Evolutionary conservation across 1,140 invertebrate species (phyloP), one percentile per base, ranked within the genome.

Genomic region (Acromyrmex echinatior): DNA sequence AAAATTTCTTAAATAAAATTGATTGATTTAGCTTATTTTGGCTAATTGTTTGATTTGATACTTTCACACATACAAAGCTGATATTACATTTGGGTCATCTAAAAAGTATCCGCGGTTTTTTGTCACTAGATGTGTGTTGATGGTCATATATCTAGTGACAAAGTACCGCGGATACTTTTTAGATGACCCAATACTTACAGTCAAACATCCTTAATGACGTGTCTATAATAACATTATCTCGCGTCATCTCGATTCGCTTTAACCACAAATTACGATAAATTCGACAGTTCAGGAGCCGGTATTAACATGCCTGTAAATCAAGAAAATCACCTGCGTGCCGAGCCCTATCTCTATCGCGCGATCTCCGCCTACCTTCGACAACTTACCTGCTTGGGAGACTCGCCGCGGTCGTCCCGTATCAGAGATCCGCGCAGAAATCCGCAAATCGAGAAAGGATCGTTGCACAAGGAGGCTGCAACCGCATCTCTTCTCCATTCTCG

Each of bases 341-440:
- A 45, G 39, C 18, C 31, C 51, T 71, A 81, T 63, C 73, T 76
- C 45, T 28, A 45, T 62, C 39, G 31, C 21, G 21, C 31, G 31
- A 56, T 81, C 63, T 81, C 31, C 21, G 49, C 9, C 51, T 51
- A n/a, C 39, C 31, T 45, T 25, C 21, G 35, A 56, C 66, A 62
- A 63, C 39, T 39, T 68, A 31, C 10, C 21, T n/a, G 71, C 31
- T 31, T 28, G 39, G 12, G 18, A 39, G 86, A 81, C 88, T 89
- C 53, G 62, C 86, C 89, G 77, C 60, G 63, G 87, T 88, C 86
- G 87, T 82, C 86, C 56, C 56, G 31, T 28, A 25, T 77, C 56
- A 71, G 81, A 90, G 86, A 91, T 91, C 63, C 86, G 87, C 88
- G 74, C 90, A 82, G 56, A 76, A 90, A 92, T 89, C 85, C 78